A percentile compares a stretch with the other conserved stretches of the same genome.
Conservation (phyloP, 1,140 invertebrate species). For the Penaeus indicus region DNA sequence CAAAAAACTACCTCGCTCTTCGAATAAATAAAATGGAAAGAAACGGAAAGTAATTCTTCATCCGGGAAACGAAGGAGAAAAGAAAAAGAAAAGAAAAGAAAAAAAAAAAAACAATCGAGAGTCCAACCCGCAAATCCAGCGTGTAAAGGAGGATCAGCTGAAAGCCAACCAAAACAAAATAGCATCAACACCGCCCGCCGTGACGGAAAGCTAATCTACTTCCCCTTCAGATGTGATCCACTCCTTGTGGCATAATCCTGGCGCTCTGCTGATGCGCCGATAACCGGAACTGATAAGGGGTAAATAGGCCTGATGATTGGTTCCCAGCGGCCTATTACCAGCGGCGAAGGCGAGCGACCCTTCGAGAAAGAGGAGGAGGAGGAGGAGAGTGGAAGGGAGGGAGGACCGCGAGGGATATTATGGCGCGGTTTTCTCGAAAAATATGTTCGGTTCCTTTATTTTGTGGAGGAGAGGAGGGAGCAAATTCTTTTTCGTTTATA, state of each 20-base stretch:
- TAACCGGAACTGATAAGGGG: slow-evolving; percentile 41
- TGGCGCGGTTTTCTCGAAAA: no score
- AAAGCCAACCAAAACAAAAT: no score
- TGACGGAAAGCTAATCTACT: slow-evolving; percentile 33
- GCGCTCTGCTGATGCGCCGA: slow-evolving; percentile 28
- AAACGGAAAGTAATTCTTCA: background rate
- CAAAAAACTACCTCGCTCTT: no score
- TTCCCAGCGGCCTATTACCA: background rate
- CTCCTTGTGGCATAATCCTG: slow-evolving; percentile 40
- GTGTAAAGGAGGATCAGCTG: no score
- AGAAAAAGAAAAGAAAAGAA: background rate
- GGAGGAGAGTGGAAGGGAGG: no score
- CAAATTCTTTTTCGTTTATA: no score
- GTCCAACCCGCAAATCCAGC: background rate
- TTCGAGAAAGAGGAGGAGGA: no score
- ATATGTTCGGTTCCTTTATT: no score
- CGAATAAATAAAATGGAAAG: background rate
- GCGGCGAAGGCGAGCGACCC: no score
- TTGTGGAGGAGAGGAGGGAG: no score
- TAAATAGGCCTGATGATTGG: slow-evolving; percentile 45
- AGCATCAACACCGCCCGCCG: no score
- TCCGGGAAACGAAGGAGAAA: background rate
- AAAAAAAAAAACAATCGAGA: slow-evolving; percentile 9
- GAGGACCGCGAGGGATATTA: no score
- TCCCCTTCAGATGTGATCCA: slow-evolving; percentile 35